A percentile compares a stretch with the other conserved stretches of the same genome.
These are phyloP conservation scores for Phainopepla nitens DNA, from an alignment of 2,113 vertebrate genomes.

Conservation along the genomic window DNA sequence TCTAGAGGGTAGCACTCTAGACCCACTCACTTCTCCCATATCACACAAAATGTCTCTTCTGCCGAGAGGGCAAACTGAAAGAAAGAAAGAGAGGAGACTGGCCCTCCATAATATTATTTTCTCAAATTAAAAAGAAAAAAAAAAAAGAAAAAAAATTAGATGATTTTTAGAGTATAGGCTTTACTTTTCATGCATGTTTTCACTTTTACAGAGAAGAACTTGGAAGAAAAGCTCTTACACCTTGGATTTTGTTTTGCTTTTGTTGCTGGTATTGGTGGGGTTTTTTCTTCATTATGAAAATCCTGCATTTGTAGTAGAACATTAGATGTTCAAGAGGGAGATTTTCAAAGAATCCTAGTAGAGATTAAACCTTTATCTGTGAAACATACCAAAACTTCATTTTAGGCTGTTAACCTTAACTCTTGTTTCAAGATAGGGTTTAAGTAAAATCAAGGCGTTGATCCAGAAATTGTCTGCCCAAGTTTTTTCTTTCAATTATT, in stretches of 20 bases:
- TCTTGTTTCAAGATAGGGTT: not conserved
- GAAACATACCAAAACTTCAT: not conserved
- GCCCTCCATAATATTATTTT: not conserved
- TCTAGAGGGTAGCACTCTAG: no score
- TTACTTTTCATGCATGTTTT: not conserved
- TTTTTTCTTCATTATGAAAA: not conserved
- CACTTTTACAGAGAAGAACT: not conserved
- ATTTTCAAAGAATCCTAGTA: not conserved
- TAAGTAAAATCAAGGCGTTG: not conserved
- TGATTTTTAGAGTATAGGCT: not conserved
- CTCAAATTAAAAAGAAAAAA: not conserved
- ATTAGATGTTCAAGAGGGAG: rapidly evolving
- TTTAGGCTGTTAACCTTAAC: not conserved
- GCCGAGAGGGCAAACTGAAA: not conserved
- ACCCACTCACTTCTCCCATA: not conserved
- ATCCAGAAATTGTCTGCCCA: not conserved
- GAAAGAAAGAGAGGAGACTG: not conserved
- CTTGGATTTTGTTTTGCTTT: not conserved
- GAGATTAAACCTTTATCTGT: not conserved
- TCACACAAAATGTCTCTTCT: not conserved
- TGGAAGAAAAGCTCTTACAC: not conserved
- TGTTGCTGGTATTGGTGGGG: not conserved
- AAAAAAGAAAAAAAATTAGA: rapidly evolving
- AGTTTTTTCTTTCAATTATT: not conserved
- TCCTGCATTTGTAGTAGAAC: not conserved